phyloP scores from a whole-genome alignment of 2,888 invertebrate genomes.

The Leptinotarsa tumamoca region DNA sequence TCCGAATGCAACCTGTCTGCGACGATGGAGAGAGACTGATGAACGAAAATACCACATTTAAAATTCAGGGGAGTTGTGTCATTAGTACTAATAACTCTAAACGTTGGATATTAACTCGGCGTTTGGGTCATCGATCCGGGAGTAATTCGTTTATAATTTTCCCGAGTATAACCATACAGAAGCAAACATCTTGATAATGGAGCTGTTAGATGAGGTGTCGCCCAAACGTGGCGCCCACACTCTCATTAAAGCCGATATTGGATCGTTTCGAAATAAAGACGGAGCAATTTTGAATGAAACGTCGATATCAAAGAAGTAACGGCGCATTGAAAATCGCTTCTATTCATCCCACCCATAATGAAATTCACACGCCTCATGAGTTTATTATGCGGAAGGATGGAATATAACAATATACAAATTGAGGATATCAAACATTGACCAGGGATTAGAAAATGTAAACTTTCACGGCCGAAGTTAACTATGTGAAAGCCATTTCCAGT shows the following conservation, averaged over 20 bases:
- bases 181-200: not conserved
- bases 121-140: conserved; percentile 5
- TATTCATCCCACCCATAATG: not conserved
- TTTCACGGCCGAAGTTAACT: too few species aligned
- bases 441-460: too few species aligned
- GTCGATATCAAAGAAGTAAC: not conserved
- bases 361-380: not conserved
- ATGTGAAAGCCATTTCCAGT: not conserved
- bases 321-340: not conserved
- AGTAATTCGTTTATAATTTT: conserved; percentile 10
- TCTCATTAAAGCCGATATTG: not conserved
- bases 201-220: not conserved
- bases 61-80: not conserved
- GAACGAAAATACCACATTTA: not conserved
- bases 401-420: not conserved
- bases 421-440: too few species aligned
- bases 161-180: conserved; percentile 4
- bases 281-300: not conserved
- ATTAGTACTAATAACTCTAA: conserved; percentile 4
- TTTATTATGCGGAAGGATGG: not conserved
- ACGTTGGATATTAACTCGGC: conserved; percentile 7
- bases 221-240: not conserved
- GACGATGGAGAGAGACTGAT: not conserved
- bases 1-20: not conserved
- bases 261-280: not conserved